These are phyloP conservation scores for Condylura cristata DNA, from an alignment of 2,113 vertebrate genomes.

Conservation along the genomic window DNA sequence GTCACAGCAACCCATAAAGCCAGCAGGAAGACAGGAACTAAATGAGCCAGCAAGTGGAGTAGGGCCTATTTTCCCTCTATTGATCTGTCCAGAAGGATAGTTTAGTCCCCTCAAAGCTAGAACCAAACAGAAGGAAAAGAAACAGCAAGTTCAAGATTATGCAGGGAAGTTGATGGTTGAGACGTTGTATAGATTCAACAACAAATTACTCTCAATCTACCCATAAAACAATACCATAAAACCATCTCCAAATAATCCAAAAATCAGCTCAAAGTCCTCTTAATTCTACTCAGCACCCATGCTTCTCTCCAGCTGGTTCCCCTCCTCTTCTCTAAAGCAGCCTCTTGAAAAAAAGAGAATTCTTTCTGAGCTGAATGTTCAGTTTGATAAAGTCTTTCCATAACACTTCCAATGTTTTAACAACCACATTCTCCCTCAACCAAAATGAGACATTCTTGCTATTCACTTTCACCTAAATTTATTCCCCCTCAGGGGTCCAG, in stretches of 20 bases:
- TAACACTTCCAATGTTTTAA: background rate
- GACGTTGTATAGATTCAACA: background rate
- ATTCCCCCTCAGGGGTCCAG: background rate
- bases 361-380: conserved; percentile 13
- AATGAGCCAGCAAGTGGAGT: background rate
- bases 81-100: background rate
- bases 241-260: background rate
- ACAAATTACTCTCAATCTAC: background rate
- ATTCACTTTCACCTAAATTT: background rate
- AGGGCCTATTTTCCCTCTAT: too few relatives aligned
- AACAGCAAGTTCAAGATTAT: background rate
- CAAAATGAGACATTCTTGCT: background rate
- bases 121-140: background rate
- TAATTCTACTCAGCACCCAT: background rate
- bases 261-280: background rate
- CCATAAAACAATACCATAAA: background rate
- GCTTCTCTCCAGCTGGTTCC: background rate
- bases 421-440: background rate
- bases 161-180: background rate
- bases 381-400: background rate
- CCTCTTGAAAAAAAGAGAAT: background rate
- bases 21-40: background rate
- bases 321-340: background rate
- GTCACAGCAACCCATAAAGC: background rate
- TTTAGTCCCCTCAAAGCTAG: background rate